phyloP scores from a whole-genome alignment of 2,797 vertebrate genomes.

The Parauchenoglanis ngamensis region DNA sequence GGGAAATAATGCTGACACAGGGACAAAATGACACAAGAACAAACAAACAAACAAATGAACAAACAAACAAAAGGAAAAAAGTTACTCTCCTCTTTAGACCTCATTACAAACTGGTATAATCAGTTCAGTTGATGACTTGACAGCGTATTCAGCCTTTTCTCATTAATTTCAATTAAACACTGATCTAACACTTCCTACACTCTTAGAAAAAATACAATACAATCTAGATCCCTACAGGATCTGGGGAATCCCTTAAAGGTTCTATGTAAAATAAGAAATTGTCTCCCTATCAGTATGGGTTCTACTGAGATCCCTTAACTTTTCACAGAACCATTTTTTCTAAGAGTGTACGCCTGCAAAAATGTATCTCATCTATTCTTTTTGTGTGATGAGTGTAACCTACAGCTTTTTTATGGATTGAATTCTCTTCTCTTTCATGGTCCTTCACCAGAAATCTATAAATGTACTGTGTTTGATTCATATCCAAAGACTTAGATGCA shows the following conservation, averaged over 20 bases:
- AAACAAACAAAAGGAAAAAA: background rate
- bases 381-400: constrained; percentile 31
- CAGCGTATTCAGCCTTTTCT: constrained; percentile 2
- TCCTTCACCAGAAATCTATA: background rate
- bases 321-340: constrained; percentile 11
- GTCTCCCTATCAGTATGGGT: background rate
- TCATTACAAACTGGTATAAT: background rate
- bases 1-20: background rate
- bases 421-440: constrained; percentile 56
- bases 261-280: background rate
- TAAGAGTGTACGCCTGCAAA: constrained; percentile 26
- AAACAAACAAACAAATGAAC: background rate
- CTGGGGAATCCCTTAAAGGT: background rate
- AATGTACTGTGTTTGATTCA: background rate
- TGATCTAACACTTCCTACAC: constrained; percentile 21
- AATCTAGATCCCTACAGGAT: background rate
- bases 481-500: background rate
- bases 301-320: background rate
- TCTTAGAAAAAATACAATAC: constrained; percentile 1
- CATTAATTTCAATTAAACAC: constrained; percentile 10
- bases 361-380: constrained; percentile 28
- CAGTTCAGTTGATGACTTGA: background rate
- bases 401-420: constrained; percentile 36
- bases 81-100: no score
- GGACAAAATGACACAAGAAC: background rate